Base-by-base conservation (phyloP, 92 coral and sea anemone species). In the Bergia puertoricense region DNA sequence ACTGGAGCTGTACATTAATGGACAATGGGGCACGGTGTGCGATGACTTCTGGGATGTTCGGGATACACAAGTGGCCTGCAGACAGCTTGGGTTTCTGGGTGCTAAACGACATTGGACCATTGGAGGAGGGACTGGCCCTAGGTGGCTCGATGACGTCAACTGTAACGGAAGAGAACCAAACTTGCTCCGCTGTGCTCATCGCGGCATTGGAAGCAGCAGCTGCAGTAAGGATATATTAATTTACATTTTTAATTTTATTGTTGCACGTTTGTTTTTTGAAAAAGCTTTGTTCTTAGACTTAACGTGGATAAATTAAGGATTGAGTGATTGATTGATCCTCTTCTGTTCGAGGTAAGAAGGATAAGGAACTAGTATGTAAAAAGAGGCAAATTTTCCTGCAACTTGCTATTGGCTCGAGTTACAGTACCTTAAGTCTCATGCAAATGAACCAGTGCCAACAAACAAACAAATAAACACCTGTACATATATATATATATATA, bases 11-110 rank as follows among this genome's bases (percentile, higher is more conserved):
- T 54, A 68, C 81, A 56, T 89, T 79, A 85, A 90, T 43, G 95
- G 94, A 20, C 88, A 90, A 65, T 95, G 98, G 98, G 94, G 93
- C 11, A 90, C 92, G 0, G 89, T 95, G 51, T 95, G 98, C 74
- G 77, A 85, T 59, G 92, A 93, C n/a, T 3, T n/a, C 23, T 94
- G 92, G 92, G 89, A 85, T 71, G 85, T 74, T 4, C 76, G 39
- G 10, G 91, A 92, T 69, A 80, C 95, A 2, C 90, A 86, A 45
- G 97, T 93, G 2, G 97, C 97, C 2, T 94, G 97, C 69, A 86
- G 93, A 72, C 93, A 93, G 65, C 94, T 95, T 51, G 98, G 98
- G 39, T 95, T 91, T 74, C 78, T 81, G 30, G 93, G 93, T 9
- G 94, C 92, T 23, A 93, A 77, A 66, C 80, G 92, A 22, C 86